Percentiles rank a stretch among this genome's conserved stretches.
Conservation (phyloP, 2,113 vertebrate species). For the Dasyprocta punctata region DNA sequence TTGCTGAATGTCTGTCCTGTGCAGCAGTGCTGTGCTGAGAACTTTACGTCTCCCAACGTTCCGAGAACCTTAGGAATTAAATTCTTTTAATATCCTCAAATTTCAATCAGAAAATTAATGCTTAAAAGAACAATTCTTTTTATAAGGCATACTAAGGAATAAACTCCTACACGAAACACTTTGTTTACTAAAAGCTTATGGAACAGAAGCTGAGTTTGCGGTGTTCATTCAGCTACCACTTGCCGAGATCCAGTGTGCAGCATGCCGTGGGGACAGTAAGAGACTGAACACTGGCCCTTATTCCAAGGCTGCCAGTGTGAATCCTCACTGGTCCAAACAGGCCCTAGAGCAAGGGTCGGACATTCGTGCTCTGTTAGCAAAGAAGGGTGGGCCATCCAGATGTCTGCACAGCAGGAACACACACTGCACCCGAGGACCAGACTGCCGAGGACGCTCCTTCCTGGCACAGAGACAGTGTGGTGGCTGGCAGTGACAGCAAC, state of each 20-base stretch:
- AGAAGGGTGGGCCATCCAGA: too few relatives aligned
- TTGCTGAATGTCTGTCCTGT: accelerated
- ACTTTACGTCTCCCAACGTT: not conserved
- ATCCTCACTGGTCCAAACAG: accelerated
- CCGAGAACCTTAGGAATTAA: not conserved
- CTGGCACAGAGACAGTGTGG: not conserved
- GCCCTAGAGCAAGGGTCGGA: accelerated
- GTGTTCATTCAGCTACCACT: too few relatives aligned
- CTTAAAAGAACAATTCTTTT: not conserved
- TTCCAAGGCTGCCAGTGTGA: accelerated
- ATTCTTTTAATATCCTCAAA: not conserved
- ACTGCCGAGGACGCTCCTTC: not conserved
- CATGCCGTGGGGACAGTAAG: too few relatives aligned
- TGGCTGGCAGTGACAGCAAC: not conserved
- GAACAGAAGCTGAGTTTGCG: not conserved
- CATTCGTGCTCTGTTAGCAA: accelerated
- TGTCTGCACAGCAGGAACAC: accelerated
- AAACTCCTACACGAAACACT: accelerated
- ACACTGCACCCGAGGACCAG: not conserved
- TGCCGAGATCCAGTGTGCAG: not conserved
- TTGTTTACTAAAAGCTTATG: not conserved
- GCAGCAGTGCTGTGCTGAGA: too few relatives aligned
- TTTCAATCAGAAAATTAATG: not conserved
- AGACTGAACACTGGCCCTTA: not conserved
- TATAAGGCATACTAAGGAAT: not conserved